Evolutionary conservation across 2,797 vertebrate genomes (phyloP), one percentile per base, ranked within the genome.

Genomic region (Ptychadena robeensis): DNA sequence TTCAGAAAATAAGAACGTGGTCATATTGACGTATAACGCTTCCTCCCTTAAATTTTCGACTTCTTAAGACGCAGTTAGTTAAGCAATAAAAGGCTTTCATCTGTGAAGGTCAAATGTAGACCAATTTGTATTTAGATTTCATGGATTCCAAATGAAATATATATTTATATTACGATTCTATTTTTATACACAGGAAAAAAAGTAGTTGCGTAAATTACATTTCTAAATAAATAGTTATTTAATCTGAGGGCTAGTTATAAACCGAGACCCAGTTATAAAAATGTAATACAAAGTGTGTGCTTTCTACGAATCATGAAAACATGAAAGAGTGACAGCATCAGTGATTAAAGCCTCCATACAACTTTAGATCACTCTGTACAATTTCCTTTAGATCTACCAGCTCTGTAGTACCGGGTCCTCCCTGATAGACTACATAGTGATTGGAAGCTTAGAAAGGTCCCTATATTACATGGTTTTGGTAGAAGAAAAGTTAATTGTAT

Each of bases 61-160:
- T 73, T 65, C 40, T 79, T 73, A 73, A 31, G 71, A 37, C 11
- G 48, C 69, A 79, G 72, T 83, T 79, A 83, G 76, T 74, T 64
- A 32, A 64, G 78, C 64, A 70, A 76, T 71, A 85, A 76, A 61
- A 75, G n/a, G 53, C 78, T 76, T 63, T 80, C 83, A 69, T 32
- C 72, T 40, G 14, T 85, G 78, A 81, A 85, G 83, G 83, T 85
- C 78, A 81, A 18, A 71, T 63, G 48, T 85, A 70, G 70, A 80
- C 78, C 53, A 85, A 85, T 80, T 85, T 85, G 65, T 57, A 65
- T 69, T 31, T 70, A 66, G 53, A 71, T 81, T 80, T 76, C 71
- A 85, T 38, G 75, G 78, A n/a, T 76, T 25, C 65, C 48, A 28
- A 76, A 80, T 70, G 37, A 76, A 27, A 70, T 76, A 76, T 57